These are phyloP conservation scores for Recurvirostra avosetta DNA, from an alignment of 2,113 vertebrate species.

Conservation along the genomic window DNA sequence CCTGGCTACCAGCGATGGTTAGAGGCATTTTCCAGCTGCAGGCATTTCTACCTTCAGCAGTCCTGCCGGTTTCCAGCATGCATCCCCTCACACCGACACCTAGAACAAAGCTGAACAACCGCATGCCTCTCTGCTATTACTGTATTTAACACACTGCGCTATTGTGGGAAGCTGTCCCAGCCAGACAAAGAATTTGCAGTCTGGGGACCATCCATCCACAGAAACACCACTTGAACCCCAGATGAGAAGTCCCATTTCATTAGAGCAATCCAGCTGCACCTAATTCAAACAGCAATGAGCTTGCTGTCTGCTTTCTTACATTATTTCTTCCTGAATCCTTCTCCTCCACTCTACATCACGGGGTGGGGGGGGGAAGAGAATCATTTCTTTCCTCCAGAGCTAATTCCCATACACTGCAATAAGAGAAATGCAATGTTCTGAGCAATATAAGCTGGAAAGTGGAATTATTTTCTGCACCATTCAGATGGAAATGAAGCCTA, in stretches of 20 bases:
- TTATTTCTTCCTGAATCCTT: slow-evolving; percentile 11
- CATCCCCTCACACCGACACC: background rate
- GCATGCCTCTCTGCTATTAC: background rate
- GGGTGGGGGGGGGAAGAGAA: no score
- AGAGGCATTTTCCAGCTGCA: background rate
- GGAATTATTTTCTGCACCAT: slow-evolving; percentile 63
- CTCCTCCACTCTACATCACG: slow-evolving; percentile 17
- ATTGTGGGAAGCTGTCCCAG: background rate
- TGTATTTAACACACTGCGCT: background rate
- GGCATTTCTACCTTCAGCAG: background rate
- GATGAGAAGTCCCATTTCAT: background rate
- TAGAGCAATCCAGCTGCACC: background rate
- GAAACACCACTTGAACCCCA: background rate
- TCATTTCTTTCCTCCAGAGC: slow-evolving; percentile 30
- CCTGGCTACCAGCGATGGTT: background rate
- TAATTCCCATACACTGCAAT: slow-evolving; percentile 43
- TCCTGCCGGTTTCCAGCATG: background rate
- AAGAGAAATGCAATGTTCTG: slow-evolving; percentile 51
- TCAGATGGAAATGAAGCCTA: slow-evolving; percentile 69
- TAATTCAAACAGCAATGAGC: slow-evolving; percentile 39
- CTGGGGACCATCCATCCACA: background rate
- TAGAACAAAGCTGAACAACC: background rate
- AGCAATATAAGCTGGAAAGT: slow-evolving; percentile 53
- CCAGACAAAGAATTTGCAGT: background rate
- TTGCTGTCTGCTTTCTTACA: slow-evolving; percentile 2